Conservation (phyloP, 2,797 vertebrate genomes). For the Argya squamiceps region DNA sequence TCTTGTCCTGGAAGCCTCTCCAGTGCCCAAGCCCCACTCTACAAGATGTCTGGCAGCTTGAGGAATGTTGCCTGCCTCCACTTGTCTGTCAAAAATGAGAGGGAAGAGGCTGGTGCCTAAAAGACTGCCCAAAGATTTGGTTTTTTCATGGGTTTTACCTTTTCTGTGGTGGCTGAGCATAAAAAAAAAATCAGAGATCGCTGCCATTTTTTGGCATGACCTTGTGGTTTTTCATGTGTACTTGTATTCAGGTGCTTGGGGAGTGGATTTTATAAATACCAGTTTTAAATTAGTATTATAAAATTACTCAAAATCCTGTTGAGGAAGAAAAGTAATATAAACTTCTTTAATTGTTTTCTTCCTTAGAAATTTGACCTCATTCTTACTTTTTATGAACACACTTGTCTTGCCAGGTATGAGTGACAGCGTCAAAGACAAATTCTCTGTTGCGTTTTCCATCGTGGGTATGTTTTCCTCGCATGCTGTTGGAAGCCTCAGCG, state of each 20-base stretch:
- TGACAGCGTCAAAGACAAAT: constrained; percentile 88
- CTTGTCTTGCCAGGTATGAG: constrained; percentile 79
- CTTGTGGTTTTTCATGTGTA: background rate
- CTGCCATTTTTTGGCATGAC: background rate
- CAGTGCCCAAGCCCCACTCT: background rate
- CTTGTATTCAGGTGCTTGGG: background rate
- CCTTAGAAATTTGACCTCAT: background rate
- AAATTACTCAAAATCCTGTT: background rate
- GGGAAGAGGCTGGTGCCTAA: background rate
- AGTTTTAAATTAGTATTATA: background rate
- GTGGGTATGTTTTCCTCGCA: constrained; percentile 99
- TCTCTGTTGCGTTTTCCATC: constrained; percentile 92
- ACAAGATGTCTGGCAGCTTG: background rate
- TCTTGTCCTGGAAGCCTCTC: background rate
- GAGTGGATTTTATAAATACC: background rate
- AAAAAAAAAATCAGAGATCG: background rate
- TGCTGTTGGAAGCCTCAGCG: constrained; percentile 93
- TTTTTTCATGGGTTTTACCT: background rate
- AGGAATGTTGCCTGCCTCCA: background rate
- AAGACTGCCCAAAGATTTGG: background rate
- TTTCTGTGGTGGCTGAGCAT: background rate
- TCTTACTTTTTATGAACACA: background rate
- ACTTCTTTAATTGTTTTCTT: background rate
- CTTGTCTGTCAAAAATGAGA: background rate
- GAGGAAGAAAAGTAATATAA: background rate